Percentiles rank a stretch among this genome's conserved stretches.
Conservation (phyloP, 2,888 invertebrate species). For the Hypsopygia costalis region DNA sequence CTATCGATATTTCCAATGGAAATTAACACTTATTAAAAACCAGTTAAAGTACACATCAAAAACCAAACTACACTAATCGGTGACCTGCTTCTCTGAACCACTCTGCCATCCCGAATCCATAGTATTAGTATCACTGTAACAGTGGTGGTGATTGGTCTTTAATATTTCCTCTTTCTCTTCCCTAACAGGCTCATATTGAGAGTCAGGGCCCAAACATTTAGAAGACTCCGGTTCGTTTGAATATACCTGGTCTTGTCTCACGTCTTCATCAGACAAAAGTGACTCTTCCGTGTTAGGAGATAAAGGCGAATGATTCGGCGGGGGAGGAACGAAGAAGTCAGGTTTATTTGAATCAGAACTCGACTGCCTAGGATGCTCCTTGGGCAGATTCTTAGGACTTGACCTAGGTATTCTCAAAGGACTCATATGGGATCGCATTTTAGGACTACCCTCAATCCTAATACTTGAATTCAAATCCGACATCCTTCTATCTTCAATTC, state of each 20-base stretch:
- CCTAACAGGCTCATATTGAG: conserved; percentile 64
- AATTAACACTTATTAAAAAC: too few relatives aligned
- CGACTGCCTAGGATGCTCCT: conserved; percentile 50
- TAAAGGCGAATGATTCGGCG: conserved; percentile 52
- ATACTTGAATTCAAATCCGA: conserved; percentile 59
- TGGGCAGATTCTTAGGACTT: conserved; percentile 48
- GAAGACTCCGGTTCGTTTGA: conserved; percentile 54
- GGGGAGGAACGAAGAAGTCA: conserved; percentile 53
- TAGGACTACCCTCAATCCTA: conserved; percentile 62
- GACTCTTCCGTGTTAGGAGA: conserved; percentile 71
- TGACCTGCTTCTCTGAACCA: conserved; percentile 82
- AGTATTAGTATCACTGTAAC: conserved; percentile 80
- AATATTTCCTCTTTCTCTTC: conserved; percentile 59
- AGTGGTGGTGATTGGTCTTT: conserved; percentile 72
- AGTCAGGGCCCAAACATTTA: conserved; percentile 62
- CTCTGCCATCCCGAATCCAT: conserved; percentile 87
- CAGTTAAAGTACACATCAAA: too few relatives aligned
- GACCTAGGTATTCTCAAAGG: conserved; percentile 51
- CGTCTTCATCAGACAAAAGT: conserved; percentile 59
- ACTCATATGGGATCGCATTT: conserved; percentile 53
- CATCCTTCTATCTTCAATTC: conserved; percentile 42
- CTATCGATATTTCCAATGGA: too few relatives aligned
- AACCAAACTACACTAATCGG: conserved; percentile 45
- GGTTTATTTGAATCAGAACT: conserved; percentile 47
- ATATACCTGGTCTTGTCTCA: conserved; percentile 28